Base-by-base conservation (phyloP, 1,140 invertebrate genomes). In the Bombus waltoni region DNA sequence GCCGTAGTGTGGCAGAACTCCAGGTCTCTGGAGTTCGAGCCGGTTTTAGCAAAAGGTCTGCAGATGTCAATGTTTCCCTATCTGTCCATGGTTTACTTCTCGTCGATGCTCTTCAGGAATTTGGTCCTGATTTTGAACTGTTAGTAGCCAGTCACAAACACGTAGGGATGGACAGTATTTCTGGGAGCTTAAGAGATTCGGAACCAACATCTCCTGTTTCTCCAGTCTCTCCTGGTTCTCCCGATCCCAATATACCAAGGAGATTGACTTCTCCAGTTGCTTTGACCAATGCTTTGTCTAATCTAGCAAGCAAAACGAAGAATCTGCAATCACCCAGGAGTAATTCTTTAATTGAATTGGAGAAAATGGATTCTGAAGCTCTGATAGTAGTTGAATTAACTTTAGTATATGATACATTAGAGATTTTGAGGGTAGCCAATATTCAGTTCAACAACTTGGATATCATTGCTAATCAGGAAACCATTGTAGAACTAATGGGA, bases 401-500 rank as follows among this genome's bases (percentile, higher is more conserved):
- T 65, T 94, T 98, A 71, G 97, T 98, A 11, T 96, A 96, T 81
- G 96, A 97, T 6, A 88, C 91, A 1, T 86, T 87, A 4, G 97
- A 98, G 92, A 96, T 96, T 74, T 93, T 98, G 38, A 96, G 97
- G 83, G 97, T 98, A 65, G 97, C 97, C 0, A 98, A 98, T 92
- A 97, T 99, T 88, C 97, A 98, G 80, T 99, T 99, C 90, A 99
- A 99, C 92, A 99, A 98, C 94, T 95, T 99, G 78, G 98, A 99
- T 94, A 98, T 99, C 62, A 99, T 99, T 97, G 98, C 98, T 0
- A 99, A 99, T 95, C 98, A 99, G 94, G 98, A 99, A 94, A 99
- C 99, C 0, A 97, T 99, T 89, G 97, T 99, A 2, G 98, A 99
- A 94, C 94, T 99, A 53, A 96, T 99, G 72, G 97, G 98, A 40